phyloP scores from a whole-genome alignment of 2,113 vertebrate species.

The Acrocephalus kingi region DNA sequence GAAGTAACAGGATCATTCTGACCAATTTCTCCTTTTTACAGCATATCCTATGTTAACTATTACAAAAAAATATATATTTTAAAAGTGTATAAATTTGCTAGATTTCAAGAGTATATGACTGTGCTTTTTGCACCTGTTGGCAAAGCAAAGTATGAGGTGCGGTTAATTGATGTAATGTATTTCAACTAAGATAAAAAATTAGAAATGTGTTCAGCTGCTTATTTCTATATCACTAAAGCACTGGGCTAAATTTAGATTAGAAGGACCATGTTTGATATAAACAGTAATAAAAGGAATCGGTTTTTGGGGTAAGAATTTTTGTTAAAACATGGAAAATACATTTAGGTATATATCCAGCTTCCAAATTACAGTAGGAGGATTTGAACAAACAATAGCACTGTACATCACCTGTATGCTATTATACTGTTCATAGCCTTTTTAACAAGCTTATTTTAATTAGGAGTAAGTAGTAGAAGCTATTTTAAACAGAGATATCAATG shows the following conservation, averaged over 20 bases:
- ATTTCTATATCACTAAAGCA: not conserved
- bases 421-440: not conserved
- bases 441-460: slow-evolving; percentile 12
- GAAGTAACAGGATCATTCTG: not conserved
- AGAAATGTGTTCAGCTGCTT: not conserved
- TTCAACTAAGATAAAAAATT: not conserved
- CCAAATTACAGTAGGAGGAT: slow-evolving; percentile 5
- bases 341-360: not conserved
- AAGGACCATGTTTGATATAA: not conserved
- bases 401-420: not conserved
- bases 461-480: not conserved
- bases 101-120: not conserved
- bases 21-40: not conserved
- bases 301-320: not conserved
- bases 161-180: not conserved
- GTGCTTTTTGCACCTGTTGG: not conserved
- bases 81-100: not conserved
- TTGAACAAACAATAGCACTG: not conserved
- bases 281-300: not conserved
- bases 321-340: not conserved
- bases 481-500: not conserved
- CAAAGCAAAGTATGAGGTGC: not conserved
- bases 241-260: not conserved
- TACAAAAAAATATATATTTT: not conserved
- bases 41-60: not conserved